Percentiles rank a stretch among this genome's conserved stretches.
phyloP scores from a whole-genome alignment of 2,113 vertebrate genomes.

The Hemicordylus capensis region DNA sequence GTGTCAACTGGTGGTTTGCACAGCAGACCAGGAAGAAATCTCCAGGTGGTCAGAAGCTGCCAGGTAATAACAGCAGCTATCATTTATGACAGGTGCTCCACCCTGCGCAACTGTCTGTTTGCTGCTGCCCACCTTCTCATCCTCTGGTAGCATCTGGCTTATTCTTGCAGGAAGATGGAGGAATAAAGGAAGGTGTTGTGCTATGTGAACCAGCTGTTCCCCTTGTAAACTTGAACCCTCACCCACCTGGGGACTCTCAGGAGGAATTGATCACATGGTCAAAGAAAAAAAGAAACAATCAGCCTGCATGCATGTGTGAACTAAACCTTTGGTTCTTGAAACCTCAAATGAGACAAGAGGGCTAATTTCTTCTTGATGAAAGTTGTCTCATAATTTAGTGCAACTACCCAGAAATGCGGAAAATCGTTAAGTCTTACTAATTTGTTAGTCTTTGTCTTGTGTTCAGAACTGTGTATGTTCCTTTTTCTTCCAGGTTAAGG shows the following conservation, averaged over 20 bases:
- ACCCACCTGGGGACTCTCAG: neutral
- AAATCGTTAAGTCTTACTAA: neutral
- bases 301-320: neutral
- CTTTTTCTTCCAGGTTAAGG: slow-evolving; percentile 78
- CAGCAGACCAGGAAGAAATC: neutral
- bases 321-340: neutral
- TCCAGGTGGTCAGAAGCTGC: too few species aligned
- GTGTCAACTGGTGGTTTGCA: neutral
- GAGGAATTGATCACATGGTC: neutral
- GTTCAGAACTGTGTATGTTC: slow-evolving; percentile 20
- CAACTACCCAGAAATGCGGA: fast-evolving
- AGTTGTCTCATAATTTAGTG: neutral
- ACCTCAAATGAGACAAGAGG: neutral
- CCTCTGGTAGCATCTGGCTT: neutral
- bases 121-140: neutral
- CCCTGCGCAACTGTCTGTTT: neutral
- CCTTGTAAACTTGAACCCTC: neutral
- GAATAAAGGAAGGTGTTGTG: neutral
- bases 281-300: too few species aligned
- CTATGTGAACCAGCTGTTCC: neutral
- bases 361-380: neutral
- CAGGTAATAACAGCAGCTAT: neutral
- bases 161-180: neutral
- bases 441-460: neutral
- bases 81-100: neutral